Base-by-base conservation (phyloP, 2,888 invertebrate genomes). In the Drosophila falleni region DNA sequence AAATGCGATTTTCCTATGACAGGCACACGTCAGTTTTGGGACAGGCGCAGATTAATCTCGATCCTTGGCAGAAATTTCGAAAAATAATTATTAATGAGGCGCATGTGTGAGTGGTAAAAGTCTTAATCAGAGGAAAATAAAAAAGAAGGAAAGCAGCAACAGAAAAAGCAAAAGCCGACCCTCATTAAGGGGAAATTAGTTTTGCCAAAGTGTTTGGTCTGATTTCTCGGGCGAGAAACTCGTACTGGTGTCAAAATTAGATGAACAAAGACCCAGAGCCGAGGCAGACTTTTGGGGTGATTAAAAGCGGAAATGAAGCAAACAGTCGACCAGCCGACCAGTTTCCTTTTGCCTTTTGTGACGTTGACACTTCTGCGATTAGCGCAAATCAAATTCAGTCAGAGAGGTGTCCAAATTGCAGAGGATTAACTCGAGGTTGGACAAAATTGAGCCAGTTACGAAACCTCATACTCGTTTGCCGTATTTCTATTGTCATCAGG, bases 181-280 rank as follows among this genome's bases (percentile, higher is more conserved):
- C 90, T 91, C 90, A 89, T 90, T 91, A 91, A 84, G 71, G 82
- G 85, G 84, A 90, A 90, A 91, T 90, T 90, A 90, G 90, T 91
- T 86, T 82, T 79, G 80, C 77, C 33, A 60, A 66, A 74, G 67
- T 70, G 65, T 70, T 73, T 55, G 69, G 66, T 58, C 51, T 64
- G 71, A 65, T 72, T 63, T 62, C 68, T 67, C 56, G 10, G 54
- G 13, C 54, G 61, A 16, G 15, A 53, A 35, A 46, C 42, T 49
- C 33, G 42, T 62, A 50, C 71, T 79, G 82, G 80, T 78, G 76
- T 83, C 78, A 78, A 71, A 82, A 69, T 63, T 70, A 44, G 73
- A 53, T 39, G 71, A 86, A 81, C 89, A 89, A 80, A 77, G 41
- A 11, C 26, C 23, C 35, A 23, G 23, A 71, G 42, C 19, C 16